Conservation (phyloP, 35 echinoderm and acorn worm genomes). For the Holothuria glaberrima region DNA sequence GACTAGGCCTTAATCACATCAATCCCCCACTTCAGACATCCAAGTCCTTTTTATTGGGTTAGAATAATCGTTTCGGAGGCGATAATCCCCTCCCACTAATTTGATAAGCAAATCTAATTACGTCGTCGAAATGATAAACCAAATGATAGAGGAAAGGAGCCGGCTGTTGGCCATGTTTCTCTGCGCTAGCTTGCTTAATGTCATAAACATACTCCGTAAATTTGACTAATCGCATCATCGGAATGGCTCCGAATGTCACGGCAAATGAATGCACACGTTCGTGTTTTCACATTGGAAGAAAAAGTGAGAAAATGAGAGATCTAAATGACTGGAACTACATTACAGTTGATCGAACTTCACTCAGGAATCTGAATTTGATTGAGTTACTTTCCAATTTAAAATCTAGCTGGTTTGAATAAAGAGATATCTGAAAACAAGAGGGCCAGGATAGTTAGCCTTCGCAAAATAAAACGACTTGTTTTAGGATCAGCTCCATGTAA, state of each 20-base stretch:
- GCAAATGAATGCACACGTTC: conserved; percentile 10
- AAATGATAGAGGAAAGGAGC: neutral
- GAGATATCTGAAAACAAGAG: neutral
- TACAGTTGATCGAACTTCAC: conserved; percentile 14
- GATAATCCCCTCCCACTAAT: conserved; percentile 49
- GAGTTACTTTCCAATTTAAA: neutral
- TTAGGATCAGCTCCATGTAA: too few species aligned
- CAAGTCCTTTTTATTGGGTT: conserved; percentile 59
- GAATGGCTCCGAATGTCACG: conserved; percentile 56
- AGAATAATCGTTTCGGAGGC: conserved; percentile 58
- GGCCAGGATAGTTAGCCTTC: too few species aligned
- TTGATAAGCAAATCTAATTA: conserved; percentile 57
- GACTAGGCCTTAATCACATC: conserved; percentile 44
- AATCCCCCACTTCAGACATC: conserved; percentile 49
- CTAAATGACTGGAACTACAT: neutral
- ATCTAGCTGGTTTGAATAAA: neutral
- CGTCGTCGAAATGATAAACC: conserved; percentile 5
- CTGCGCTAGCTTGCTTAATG: conserved; percentile 50
- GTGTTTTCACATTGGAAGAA: conserved; percentile 28
- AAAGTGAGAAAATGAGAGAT: conserved; percentile 19
- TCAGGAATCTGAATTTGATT: neutral
- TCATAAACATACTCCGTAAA: conserved; percentile 57
- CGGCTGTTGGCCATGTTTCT: conserved; percentile 8
- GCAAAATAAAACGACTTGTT: too few species aligned
- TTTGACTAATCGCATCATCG: conserved; percentile 50